Conservation (phyloP, 1,140 invertebrate genomes). For the Caenorhabditis briggsae region DNA sequence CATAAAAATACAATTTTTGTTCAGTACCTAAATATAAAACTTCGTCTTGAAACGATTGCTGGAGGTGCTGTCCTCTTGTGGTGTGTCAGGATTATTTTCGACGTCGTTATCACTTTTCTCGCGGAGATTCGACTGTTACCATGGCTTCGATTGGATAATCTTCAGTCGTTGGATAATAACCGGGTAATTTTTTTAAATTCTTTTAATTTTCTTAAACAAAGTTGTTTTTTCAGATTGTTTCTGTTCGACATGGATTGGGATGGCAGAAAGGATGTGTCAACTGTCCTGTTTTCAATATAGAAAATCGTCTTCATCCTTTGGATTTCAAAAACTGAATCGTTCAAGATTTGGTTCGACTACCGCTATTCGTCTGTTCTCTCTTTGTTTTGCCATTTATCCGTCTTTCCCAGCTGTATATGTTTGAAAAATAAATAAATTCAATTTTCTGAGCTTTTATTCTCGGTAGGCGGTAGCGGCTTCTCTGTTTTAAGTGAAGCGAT, state of each 20-base stretch:
- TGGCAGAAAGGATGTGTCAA: slow-evolving; percentile 62
- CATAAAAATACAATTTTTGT: background rate
- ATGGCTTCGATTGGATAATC: slow-evolving; percentile 46
- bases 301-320: slow-evolving; percentile 52
- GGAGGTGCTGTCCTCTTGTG: slow-evolving; percentile 62
- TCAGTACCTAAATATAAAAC: slow-evolving; percentile 57
- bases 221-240: slow-evolving; percentile 19
- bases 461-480: background rate
- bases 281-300: slow-evolving; percentile 61
- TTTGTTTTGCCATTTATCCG: slow-evolving; percentile 11
- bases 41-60: slow-evolving; percentile 59
- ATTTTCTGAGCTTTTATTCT: slow-evolving; percentile 30
- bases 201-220: background rate
- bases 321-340: slow-evolving; percentile 56
- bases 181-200: background rate
- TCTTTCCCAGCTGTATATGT: slow-evolving; percentile 32
- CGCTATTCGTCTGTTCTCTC: background rate
- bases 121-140: slow-evolving; percentile 47
- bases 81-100: slow-evolving; percentile 64
- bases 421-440: background rate
- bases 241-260: slow-evolving; percentile 45
- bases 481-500: slow-evolving; percentile 29
- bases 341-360: background rate
- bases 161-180: slow-evolving; percentile 31
- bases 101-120: slow-evolving; percentile 59